Conservation (phyloP, 2,888 invertebrate genomes). For the Ormia ochracea region DNA sequence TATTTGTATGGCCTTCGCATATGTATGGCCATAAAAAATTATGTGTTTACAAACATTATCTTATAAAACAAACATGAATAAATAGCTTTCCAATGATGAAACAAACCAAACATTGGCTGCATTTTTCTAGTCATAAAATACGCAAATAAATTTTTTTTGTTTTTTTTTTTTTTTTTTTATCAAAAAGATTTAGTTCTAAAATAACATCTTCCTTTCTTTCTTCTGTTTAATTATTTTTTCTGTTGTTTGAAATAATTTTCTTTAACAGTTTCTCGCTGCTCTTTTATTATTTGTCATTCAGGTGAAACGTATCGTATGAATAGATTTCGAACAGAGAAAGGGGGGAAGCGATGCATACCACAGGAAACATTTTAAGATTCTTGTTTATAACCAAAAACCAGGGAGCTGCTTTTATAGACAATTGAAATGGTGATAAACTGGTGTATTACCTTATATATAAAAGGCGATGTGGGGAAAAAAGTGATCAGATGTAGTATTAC, state of each 20-base stretch:
- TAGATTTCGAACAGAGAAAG: background rate
- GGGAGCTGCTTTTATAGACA: background rate
- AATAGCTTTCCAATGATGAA: slow-evolving; percentile 45
- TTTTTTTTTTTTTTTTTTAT: background rate
- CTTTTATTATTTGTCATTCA: slow-evolving; percentile 3
- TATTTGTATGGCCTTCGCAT: slow-evolving; percentile 6
- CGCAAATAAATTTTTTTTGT: no score
- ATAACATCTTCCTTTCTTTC: slow-evolving; percentile 13
- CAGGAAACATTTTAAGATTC: background rate
- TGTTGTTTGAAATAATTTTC: background rate
- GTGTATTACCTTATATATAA: no score
- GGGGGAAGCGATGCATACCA: slow-evolving; percentile 7
- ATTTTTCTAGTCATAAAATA: slow-evolving; percentile 19
- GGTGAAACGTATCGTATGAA: background rate
- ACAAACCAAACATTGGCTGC: slow-evolving; percentile 17
- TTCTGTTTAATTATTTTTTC: background rate
- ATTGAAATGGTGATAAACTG: background rate
- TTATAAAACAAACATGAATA: slow-evolving; percentile 24
- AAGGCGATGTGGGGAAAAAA: no score
- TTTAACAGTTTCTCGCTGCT: background rate
- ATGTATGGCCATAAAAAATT: background rate
- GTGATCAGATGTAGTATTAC: no score
- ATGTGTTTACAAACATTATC: slow-evolving; percentile 29
- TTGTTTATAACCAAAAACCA: background rate
- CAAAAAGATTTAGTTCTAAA: slow-evolving; percentile 12